Base-by-base conservation (phyloP, 2,113 vertebrate genomes). In the Atrichornis clamosus region DNA sequence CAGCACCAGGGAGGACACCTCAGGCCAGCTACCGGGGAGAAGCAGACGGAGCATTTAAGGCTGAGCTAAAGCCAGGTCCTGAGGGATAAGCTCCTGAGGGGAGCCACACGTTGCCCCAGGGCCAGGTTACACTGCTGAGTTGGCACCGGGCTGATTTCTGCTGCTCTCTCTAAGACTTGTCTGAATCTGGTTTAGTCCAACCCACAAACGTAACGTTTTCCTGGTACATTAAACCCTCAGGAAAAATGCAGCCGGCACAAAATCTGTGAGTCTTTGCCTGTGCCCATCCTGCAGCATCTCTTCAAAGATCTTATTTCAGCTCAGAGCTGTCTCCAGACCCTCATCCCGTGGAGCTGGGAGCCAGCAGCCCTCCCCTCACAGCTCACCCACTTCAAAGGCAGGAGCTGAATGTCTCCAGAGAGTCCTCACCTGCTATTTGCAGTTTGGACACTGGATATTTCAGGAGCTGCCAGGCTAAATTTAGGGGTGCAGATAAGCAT, bases 391-490 rank as follows among this genome's bases (percentile, higher is more conserved):
- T 50, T 19, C 90, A 81, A 79, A 83, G 72, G 49, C 91, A 77
- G 3, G 16, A 84, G 35, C 63, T 20, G 15, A 58, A 47, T 41
- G 14, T 12, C 59, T 75, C 15, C 12, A 27, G 11, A 32, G 44
- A 50, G 33, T 2, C 55, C 77, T 84, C 28, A 6, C 59, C n/a
- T 0, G 2, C 55, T 92, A 50, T 94, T 81, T 83, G 84, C 35
- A 12, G 86, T 9, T 56, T n/a, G 50, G 28, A 22, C 28, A 23
- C 22, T 20, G 72, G 33, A 18, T 50, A 42, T 55, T 60, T 58
- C 72, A 72, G 78, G 64, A 84, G 70, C 68, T 78, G 84, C 67
- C 77, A 73, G 58, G 63, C 80, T 97, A 96, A 95, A 91, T 89
- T 92, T 95, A 93, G 89, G 65, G 70, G 53, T 68, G 58, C 77